These are phyloP conservation scores for Microtus richardsoni DNA, from an alignment of 2,113 vertebrate genomes.

Conservation along the genomic window DNA sequence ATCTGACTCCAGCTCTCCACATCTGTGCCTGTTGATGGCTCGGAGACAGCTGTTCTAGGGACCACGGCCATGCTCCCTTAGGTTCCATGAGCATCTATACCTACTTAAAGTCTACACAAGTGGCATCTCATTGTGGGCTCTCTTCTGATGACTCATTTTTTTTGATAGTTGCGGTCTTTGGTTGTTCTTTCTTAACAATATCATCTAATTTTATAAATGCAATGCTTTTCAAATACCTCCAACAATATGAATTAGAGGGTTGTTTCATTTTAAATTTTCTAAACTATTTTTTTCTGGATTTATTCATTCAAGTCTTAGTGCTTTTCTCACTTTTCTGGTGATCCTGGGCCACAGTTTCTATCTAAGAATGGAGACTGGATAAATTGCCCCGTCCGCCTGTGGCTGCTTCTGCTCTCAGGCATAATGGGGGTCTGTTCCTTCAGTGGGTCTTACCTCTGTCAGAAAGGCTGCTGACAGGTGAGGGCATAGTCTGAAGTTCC, in stretches of 20 bases:
- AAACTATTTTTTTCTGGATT: not conserved
- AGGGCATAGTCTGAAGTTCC: not conserved
- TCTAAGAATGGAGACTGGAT: not conserved
- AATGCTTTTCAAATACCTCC: constrained; percentile 18
- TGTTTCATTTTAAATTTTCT: constrained; percentile 46
- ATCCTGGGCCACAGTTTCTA: not conserved
- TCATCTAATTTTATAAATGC: constrained; percentile 6
- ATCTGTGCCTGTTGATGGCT: not conserved
- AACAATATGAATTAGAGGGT: constrained; percentile 11
- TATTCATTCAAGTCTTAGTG: not conserved
- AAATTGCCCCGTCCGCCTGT: fast-evolving
- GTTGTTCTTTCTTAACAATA: not conserved
- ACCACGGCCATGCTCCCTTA: not conserved
- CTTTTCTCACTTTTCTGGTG: not conserved
- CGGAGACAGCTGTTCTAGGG: not conserved
- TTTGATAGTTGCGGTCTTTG: not conserved
- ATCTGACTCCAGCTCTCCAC: not conserved
- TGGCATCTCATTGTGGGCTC: not conserved
- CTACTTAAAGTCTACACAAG: constrained; percentile 16
- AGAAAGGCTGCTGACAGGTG: not conserved
- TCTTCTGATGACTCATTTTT: constrained; percentile 11
- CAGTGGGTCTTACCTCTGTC: not conserved
- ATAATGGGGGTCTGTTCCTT: not conserved
- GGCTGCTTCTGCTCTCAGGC: not conserved
- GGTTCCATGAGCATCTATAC: not conserved